phyloP scores from a whole-genome alignment of 2,888 invertebrate species.

The Oscheius sp. region DNA sequence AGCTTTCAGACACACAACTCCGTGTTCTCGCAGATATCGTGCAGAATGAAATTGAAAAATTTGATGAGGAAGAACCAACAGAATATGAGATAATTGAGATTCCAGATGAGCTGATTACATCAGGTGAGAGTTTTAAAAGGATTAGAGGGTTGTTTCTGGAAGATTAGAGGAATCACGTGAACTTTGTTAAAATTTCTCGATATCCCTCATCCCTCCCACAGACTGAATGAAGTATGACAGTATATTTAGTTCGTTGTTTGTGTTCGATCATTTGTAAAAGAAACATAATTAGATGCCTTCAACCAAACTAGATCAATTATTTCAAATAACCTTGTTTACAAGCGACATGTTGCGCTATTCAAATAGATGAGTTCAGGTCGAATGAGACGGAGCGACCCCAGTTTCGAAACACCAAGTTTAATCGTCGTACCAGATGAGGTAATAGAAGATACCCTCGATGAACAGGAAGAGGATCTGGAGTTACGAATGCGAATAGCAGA shows the following conservation, averaged over 20 bases:
- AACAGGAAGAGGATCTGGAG: slow-evolving; percentile 49
- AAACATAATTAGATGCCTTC: no score
- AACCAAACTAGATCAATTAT: no score
- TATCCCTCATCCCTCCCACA: no score
- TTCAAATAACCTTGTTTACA: no score
- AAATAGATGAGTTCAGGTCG: slow-evolving; percentile 1
- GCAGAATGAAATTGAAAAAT: slow-evolving; percentile 44
- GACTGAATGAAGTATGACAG: no score
- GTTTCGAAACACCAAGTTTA: slow-evolving; percentile 16
- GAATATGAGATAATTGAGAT: slow-evolving; percentile 49
- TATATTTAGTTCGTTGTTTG: no score
- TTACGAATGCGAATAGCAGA: slow-evolving; percentile 53
- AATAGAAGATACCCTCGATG: slow-evolving; percentile 38
- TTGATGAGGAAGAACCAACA: slow-evolving; percentile 25
- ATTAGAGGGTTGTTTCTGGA: background rate
- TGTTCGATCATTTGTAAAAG: no score
- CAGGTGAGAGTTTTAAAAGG: slow-evolving; percentile 2
- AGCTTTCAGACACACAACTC: slow-evolving; percentile 45
- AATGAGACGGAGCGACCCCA: slow-evolving; percentile 1
- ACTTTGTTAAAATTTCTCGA: no score
- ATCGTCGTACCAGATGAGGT: slow-evolving; percentile 48
- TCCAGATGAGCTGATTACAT: slow-evolving; percentile 33
- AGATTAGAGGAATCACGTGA: background rate
- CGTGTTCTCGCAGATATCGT: slow-evolving; percentile 48
- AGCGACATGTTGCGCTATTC: no score